A percentile compares a stretch with the other conserved stretches of the same genome.
These are phyloP conservation scores for Lapara coniferarum DNA, from an alignment of 2,888 invertebrate genomes.

Conservation along the genomic window DNA sequence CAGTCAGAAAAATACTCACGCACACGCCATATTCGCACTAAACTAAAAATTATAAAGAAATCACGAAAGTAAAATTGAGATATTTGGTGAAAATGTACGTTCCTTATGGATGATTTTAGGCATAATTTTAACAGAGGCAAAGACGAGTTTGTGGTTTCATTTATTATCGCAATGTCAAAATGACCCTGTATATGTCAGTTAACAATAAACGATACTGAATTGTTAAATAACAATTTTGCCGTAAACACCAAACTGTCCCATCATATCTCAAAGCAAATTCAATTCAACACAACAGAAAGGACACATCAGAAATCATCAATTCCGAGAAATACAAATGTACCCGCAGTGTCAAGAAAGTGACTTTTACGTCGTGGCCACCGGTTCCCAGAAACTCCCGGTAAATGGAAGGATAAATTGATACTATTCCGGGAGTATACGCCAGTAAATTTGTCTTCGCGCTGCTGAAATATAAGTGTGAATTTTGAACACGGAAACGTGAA, in stretches of 20 bases:
- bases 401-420: conserved; percentile 35
- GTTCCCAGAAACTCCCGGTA: conserved; percentile 31
- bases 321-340: conserved; percentile 2
- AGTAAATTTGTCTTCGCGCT: conserved; percentile 39
- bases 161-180: no score
- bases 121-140: no score
- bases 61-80: no score
- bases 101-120: no score
- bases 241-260: not conserved
- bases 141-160: no score
- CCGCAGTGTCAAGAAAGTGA: not conserved
- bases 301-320: not conserved
- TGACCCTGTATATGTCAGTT: no score
- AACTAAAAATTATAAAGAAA: no score
- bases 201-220: no score
- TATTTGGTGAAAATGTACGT: no score
- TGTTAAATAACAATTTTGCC: no score
- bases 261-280: not conserved
- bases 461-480: conserved; percentile 33
- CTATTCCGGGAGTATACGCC: conserved; percentile 33
- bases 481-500: conserved; percentile 27
- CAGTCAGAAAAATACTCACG: no score
- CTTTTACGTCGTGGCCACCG: conserved; percentile 20
- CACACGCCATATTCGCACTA: no score
- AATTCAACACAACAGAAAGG: not conserved